Evolutionary conservation across 2,797 vertebrate genomes (phyloP).

Genomic region (Crenichthys baileyi): DNA sequence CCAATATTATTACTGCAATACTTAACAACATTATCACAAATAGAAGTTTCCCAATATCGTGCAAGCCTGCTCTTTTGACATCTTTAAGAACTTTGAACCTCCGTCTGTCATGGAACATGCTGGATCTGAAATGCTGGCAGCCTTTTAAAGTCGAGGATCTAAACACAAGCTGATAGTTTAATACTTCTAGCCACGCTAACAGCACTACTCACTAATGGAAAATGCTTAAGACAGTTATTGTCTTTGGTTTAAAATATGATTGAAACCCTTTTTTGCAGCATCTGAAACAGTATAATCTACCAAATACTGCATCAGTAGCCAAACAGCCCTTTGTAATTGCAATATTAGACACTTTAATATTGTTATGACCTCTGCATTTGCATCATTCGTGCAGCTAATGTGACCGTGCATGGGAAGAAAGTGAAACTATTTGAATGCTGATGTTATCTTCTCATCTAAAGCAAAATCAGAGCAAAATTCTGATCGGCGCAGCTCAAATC

Average conservation of each 20-base stretch:
- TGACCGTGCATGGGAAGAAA: not conserved
- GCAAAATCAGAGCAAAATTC: not conserved
- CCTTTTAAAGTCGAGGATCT: too few relatives aligned
- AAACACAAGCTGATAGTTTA: too few relatives aligned
- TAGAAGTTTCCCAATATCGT: not conserved
- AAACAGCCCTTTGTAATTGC: not conserved
- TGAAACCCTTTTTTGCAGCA: too few relatives aligned
- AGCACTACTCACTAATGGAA: too few relatives aligned
- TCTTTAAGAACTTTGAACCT: not conserved
- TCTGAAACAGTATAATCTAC: not conserved
- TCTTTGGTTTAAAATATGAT: too few relatives aligned
- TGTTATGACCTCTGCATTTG: not conserved
- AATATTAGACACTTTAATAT: not conserved
- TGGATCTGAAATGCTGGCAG: not conserved
- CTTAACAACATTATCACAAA: not conserved
- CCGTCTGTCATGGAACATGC: not conserved
- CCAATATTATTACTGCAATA: not conserved
- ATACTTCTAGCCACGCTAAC: too few relatives aligned
- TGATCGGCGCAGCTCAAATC: not conserved
- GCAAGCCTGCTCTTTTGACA: not conserved
- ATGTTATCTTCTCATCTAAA: not conserved
- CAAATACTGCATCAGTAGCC: not conserved
- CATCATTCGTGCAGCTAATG: not conserved
- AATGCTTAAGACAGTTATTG: too few relatives aligned
- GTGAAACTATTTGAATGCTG: not conserved